A percentile compares a stretch with the other conserved stretches of the same genome.
Evolutionary conservation across 2,797 vertebrate genomes (phyloP).

Genomic region (Parauchenoglanis punctatus): DNA sequence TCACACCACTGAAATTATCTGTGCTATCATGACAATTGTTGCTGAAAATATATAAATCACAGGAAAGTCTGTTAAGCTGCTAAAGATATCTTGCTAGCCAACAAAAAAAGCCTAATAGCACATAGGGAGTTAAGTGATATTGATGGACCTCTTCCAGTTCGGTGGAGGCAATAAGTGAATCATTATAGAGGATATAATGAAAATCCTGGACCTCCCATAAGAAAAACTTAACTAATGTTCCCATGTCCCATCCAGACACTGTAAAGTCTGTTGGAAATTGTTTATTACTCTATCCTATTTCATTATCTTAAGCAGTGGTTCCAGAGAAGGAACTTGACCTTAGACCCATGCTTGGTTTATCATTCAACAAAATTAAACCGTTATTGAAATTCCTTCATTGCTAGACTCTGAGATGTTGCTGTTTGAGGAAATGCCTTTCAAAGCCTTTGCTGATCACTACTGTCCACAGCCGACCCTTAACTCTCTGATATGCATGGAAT

Average conservation of each 20-base stretch:
- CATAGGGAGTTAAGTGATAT: conserved; percentile 40
- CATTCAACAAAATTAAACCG: conserved; percentile 46
- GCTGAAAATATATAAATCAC: not conserved
- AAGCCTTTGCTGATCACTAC: conserved; percentile 36
- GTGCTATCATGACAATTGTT: not conserved
- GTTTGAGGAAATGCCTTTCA: conserved; percentile 58
- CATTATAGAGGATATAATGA: conserved; percentile 42
- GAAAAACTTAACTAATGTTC: conserved; percentile 28
- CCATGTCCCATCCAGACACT: conserved; percentile 10
- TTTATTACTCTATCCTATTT: conserved; percentile 27
- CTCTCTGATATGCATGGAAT: conserved; percentile 37
- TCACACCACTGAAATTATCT: not conserved
- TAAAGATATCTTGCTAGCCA: conserved; percentile 2
- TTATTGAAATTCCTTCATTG: conserved; percentile 55
- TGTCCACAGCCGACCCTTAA: conserved; percentile 35
- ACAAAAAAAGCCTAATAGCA: conserved; percentile 8
- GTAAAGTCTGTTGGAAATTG: conserved; percentile 16
- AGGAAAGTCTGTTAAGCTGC: conserved; percentile 7
- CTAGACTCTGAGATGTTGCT: conserved; percentile 45
- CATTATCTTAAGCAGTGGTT: conserved; percentile 33
- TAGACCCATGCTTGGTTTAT: conserved; percentile 37
- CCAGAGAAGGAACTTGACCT: conserved; percentile 32
- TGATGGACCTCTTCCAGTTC: conserved; percentile 54
- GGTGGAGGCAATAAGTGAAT: conserved; percentile 49
- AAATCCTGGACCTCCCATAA: conserved; percentile 39